Conservation (phyloP, 2,113 vertebrate genomes). For the Dipodomys merriami region DNA sequence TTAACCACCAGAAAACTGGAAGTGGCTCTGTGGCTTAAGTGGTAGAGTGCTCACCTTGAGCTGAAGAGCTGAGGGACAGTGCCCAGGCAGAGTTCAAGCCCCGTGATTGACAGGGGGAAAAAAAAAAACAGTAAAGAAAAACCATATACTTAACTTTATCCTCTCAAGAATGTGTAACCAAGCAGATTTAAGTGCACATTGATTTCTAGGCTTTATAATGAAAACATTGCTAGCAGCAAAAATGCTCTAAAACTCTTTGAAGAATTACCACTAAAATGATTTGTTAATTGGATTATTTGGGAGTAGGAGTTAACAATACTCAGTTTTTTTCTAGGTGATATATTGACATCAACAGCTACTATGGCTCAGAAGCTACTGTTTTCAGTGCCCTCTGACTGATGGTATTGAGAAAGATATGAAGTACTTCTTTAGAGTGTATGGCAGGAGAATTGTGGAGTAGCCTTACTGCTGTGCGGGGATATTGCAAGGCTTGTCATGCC, state of each 20-base stretch:
- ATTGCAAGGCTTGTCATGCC: neutral
- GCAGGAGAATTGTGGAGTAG: too few species aligned
- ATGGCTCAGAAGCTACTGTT: neutral
- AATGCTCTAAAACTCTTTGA: neutral
- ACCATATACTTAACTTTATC: constrained; percentile 11
- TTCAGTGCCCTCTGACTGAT: neutral
- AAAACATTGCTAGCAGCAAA: constrained; percentile 34
- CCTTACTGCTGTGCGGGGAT: too few species aligned
- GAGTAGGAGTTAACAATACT: neutral
- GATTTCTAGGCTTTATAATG: constrained; percentile 39
- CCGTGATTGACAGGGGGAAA: too few species aligned
- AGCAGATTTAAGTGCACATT: constrained; percentile 39
- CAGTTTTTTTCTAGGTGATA: neutral
- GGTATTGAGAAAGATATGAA: neutral
- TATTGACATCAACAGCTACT: neutral
- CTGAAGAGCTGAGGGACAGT: too few species aligned
- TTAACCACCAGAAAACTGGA: too few species aligned
- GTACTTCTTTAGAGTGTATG: neutral
- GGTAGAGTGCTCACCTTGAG: too few species aligned
- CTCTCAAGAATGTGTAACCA: constrained; percentile 38
- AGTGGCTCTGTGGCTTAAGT: too few species aligned
- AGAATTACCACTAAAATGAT: neutral
- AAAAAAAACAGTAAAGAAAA: neutral
- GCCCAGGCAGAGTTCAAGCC: too few species aligned
- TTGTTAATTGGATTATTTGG: neutral